Evolutionary conservation across 2,113 vertebrate genomes (phyloP).

Genomic region (Salvelinus alpinus): DNA sequence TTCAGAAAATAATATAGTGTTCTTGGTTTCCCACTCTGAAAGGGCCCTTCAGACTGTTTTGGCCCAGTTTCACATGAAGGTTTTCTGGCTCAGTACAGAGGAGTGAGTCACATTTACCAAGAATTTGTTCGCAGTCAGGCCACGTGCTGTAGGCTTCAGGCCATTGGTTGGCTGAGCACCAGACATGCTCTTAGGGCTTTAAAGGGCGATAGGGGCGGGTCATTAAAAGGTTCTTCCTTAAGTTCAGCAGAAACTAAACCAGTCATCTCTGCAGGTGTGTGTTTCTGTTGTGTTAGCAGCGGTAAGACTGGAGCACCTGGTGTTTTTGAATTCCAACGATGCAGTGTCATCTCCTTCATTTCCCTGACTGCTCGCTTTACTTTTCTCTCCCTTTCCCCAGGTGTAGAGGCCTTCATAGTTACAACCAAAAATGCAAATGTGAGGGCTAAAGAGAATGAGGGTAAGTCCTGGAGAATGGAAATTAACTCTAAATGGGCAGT

Average conservation of each 20-base stretch:
- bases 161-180: not conserved
- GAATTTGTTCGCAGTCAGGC: no score
- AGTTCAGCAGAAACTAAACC: not conserved
- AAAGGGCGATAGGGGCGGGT: not conserved
- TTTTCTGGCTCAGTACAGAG: no score
- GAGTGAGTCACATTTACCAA: no score
- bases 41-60: no score
- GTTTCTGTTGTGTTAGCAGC: not conserved
- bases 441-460: slow-evolving; percentile 58
- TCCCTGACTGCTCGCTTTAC: not conserved
- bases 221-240: not conserved
- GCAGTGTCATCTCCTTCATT: not conserved
- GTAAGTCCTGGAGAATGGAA: slow-evolving; percentile 49
- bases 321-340: not conserved
- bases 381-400: slow-evolving; percentile 44
- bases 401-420: slow-evolving; percentile 51
- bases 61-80: no score
- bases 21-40: no score
- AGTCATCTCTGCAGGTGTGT: not conserved
- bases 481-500: not conserved
- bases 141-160: slow-evolving; percentile 11
- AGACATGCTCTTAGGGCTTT: not conserved
- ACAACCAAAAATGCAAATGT: not conserved
- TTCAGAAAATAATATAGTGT: no score
- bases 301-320: not conserved